Conservation (phyloP, 2,888 invertebrate genomes). For the Torymus texanus region DNA sequence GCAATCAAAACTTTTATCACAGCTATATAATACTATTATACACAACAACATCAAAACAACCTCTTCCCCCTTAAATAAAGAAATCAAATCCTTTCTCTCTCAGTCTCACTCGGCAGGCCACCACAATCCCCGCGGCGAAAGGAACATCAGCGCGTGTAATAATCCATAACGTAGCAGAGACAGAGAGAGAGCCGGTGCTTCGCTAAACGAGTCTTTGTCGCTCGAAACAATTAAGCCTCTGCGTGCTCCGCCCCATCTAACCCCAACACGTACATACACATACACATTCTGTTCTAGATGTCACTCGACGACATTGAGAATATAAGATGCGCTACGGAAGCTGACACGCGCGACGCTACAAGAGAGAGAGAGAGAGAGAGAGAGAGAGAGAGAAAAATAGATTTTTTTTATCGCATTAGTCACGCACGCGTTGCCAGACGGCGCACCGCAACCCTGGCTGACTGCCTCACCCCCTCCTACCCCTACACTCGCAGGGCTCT, state of each 20-base stretch:
- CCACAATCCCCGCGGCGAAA: not conserved
- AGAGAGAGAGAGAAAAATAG: constrained; percentile 45
- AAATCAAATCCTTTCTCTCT: too few species aligned
- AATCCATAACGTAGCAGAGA: not conserved
- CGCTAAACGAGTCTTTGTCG: constrained; percentile 31
- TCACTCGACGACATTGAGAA: constrained; percentile 27
- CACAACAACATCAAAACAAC: too few species aligned
- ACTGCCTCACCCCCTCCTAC: not conserved
- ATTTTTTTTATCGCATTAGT: constrained; percentile 71
- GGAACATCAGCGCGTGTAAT: constrained; percentile 1
- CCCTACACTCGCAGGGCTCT: constrained; percentile 40
- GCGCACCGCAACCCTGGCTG: constrained; percentile 24
- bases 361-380: constrained; percentile 22
- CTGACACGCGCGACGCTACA: not conserved
- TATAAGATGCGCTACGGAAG: constrained; percentile 16
- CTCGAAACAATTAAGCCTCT: constrained; percentile 39
- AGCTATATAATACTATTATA: too few species aligned
- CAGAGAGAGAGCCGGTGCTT: not conserved
- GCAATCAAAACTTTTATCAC: too few species aligned
- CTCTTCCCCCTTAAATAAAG: too few species aligned
- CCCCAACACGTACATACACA: too few species aligned
- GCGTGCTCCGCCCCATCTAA: too few species aligned
- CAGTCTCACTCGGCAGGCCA: not conserved
- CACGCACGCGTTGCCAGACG: constrained; percentile 71
- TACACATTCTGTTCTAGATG: not conserved